phyloP scores from a whole-genome alignment of 2,113 vertebrate genomes.

The Notothenia coriiceps region DNA sequence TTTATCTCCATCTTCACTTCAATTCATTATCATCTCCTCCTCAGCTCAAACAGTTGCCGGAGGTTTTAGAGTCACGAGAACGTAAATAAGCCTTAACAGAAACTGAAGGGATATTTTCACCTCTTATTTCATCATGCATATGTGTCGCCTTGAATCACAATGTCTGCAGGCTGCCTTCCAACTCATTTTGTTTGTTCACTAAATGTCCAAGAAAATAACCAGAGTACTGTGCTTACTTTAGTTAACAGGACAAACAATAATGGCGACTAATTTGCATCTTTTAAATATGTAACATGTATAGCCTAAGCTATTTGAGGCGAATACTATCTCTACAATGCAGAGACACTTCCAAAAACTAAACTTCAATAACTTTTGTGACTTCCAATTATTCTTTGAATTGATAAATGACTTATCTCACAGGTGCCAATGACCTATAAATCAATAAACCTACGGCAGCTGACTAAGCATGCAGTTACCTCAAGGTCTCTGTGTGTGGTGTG shows the following conservation, averaged over 20 bases:
- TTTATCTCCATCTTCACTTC: slow-evolving; percentile 29
- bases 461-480: slow-evolving; percentile 42
- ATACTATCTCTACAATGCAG: not conserved
- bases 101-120: slow-evolving; percentile 14
- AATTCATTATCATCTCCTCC: slow-evolving; percentile 12
- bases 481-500: slow-evolving; percentile 23
- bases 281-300: not conserved
- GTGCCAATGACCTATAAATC: slow-evolving; percentile 49
- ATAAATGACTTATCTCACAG: slow-evolving; percentile 22
- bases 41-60: slow-evolving; percentile 9
- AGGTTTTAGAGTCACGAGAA: not conserved
- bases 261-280: not conserved
- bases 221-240: not conserved
- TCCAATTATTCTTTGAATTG: slow-evolving; percentile 1
- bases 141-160: not conserved
- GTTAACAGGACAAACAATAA: not conserved
- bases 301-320: not conserved
- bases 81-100: slow-evolving; percentile 28
- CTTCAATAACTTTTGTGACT: not conserved
- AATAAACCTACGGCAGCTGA: slow-evolving; percentile 42
- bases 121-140: slow-evolving; percentile 14
- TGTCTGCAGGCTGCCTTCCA: slow-evolving; percentile 14
- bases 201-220: not conserved
- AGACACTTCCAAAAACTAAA: not conserved
- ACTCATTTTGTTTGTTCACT: not conserved